A percentile compares a stretch with the other conserved stretches of the same genome.
phyloP scores from a whole-genome alignment of 2,797 vertebrate genomes.

The Alfaro cultratus region DNA sequence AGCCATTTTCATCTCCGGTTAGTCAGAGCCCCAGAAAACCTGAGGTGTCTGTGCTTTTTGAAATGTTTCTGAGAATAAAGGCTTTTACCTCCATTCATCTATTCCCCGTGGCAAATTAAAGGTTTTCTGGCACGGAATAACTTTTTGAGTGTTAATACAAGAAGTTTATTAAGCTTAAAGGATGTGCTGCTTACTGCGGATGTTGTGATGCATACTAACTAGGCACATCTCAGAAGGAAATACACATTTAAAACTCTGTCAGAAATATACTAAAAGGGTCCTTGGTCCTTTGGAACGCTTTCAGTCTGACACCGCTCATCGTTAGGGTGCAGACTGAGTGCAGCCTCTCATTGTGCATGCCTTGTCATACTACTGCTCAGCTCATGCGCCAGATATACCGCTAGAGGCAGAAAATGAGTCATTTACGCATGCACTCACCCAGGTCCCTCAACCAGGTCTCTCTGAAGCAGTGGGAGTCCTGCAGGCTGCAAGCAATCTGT shows the following conservation, averaged over 20 bases:
- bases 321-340: constrained; percentile 27
- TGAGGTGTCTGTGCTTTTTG: constrained; percentile 41
- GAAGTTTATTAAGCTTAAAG: constrained; percentile 42
- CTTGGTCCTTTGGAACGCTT: constrained; percentile 31
- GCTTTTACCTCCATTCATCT: constrained; percentile 62
- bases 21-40: constrained; percentile 28
- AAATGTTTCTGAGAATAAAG: constrained; percentile 48
- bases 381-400: constrained; percentile 53
- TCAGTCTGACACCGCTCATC: constrained; percentile 31
- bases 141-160: constrained; percentile 47
- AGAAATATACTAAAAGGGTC: constrained; percentile 29
- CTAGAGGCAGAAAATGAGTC: constrained; percentile 71
- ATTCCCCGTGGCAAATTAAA: constrained; percentile 58
- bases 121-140: constrained; percentile 55
- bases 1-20: constrained; percentile 37
- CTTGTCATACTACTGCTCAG: constrained; percentile 56
- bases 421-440: constrained; percentile 61
- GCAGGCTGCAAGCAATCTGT: constrained; percentile 54
- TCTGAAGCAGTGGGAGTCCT: constrained; percentile 31
- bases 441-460: constrained; percentile 61
- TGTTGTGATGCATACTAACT: constrained; percentile 55
- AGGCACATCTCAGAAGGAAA: constrained; percentile 34
- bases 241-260: constrained; percentile 34
- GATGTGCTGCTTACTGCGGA: constrained; percentile 34
- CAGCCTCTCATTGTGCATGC: constrained; percentile 37